Percentiles rank a stretch among this genome's conserved stretches.
These are phyloP conservation scores for Loripinus fragilis DNA, from an alignment of 2,888 invertebrate species.

Conservation along the genomic window DNA sequence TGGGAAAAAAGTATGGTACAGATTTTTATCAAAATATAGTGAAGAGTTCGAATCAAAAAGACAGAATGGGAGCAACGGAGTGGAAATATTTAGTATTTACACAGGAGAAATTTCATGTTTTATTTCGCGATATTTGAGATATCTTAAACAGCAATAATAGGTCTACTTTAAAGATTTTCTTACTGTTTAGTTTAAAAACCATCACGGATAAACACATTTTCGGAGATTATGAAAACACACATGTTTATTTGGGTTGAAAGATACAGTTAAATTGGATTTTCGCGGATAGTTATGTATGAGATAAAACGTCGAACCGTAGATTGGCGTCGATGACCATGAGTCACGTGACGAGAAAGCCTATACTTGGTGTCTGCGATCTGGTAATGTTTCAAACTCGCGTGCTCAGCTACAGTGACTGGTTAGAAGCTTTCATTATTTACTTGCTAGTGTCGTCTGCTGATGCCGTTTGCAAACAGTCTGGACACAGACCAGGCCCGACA, in stretches of 20 bases:
- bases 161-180: constrained; percentile 14
- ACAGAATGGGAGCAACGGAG: constrained; percentile 3
- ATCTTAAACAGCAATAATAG: background rate
- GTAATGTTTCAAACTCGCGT: too few species aligned
- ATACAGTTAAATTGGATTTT: too few species aligned
- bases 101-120: background rate
- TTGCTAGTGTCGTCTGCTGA: too few species aligned
- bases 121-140: constrained; percentile 13
- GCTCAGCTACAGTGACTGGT: too few species aligned
- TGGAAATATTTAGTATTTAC: constrained; percentile 16
- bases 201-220: background rate
- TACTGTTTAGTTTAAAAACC: background rate
- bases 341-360: too few species aligned
- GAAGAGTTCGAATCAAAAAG: background rate
- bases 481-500: too few species aligned
- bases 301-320: too few species aligned
- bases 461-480: too few species aligned
- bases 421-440: too few species aligned
- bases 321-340: too few species aligned
- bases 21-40: constrained; percentile 18
- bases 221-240: background rate
- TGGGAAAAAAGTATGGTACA: background rate
- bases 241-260: background rate
- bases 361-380: too few species aligned
- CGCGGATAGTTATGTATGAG: too few species aligned